Evolutionary conservation across 2,888 invertebrate species (phyloP), one percentile per base, ranked within the genome.

Genomic region (Therioaphis trifolii): DNA sequence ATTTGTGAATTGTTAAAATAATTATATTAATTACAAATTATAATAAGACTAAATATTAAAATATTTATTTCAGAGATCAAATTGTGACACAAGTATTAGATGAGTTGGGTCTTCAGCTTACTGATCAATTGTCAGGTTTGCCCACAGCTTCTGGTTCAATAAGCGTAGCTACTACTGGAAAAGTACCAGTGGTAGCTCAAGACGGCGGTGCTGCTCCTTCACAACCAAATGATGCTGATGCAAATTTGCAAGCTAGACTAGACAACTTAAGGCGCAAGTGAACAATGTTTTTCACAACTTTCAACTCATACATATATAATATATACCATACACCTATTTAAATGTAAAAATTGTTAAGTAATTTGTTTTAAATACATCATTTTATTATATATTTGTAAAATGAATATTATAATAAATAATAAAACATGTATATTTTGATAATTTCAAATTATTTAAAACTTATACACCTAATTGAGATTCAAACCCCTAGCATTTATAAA

Each of bases 71-170:
- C 89, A 96, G 97, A 88, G 97, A 98, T 90, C 96, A 96, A 75
- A 94, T 98, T 87, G 98, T 99, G 49, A 92, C 94, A 1, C 97
- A 99, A 92, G 98, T 99, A 80, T 90, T 99, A 87, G 99, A 99
- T 89, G 99, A 99, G 90, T 90, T 99, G 86, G 99, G 99, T 46
- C 92, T 99, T 85, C 98, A 99, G 90, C 91, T 99, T 87, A 95
- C 93, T 86, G 98, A 98, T 89, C 94, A 96, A 89, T 90, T 99
- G 85, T 95, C 95, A 46, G 97, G 96, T 63, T 90, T 99, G 86
- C 98, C 98, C 1, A 91, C 93, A 0, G 90, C 91, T 18, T 92
- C 91, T 15, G 90, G 91, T 0, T 87, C 93, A 58, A 90, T 91
- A 52, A 89, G 91, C 58, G 87, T 90, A 63, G 90, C 91, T 87